These are phyloP conservation scores for Melanostigma gelatinosum DNA, from an alignment of 2,113 vertebrate species.

Conservation along the genomic window DNA sequence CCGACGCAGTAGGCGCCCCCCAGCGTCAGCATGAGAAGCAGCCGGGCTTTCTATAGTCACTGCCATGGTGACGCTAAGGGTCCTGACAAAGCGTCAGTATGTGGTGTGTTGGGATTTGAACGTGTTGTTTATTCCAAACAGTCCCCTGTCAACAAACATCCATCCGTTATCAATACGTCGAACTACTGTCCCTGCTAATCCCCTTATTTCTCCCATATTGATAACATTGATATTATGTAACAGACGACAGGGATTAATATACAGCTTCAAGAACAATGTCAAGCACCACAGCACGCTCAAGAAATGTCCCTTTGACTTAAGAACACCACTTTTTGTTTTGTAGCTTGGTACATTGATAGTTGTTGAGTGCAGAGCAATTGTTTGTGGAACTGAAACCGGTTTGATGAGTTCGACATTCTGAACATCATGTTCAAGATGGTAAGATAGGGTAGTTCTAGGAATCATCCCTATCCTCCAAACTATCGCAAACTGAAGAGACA, in stretches of 20 bases:
- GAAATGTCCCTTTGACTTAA: neutral
- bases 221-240: neutral
- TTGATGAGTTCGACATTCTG: conserved; percentile 44
- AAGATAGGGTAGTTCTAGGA: conserved; percentile 36
- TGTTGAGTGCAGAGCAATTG: neutral
- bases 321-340: neutral
- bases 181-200: neutral
- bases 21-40: neutral
- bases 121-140: too few species aligned
- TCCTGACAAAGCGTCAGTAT: too few species aligned
- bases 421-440: conserved; percentile 49
- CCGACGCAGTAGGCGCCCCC: neutral
- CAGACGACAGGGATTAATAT: neutral
- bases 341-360: neutral
- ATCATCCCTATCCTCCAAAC: conserved; percentile 26
- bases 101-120: too few species aligned
- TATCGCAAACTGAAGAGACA: conserved; percentile 19
- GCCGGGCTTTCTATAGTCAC: neutral
- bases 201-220: neutral
- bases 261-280: neutral
- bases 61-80: too few species aligned
- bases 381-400: conserved; percentile 38
- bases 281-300: neutral
- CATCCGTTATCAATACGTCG: neutral
- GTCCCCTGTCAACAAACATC: neutral